Evolutionary conservation across 2,113 vertebrate species (phyloP).

Genomic region (Hyaena hyaena): DNA sequence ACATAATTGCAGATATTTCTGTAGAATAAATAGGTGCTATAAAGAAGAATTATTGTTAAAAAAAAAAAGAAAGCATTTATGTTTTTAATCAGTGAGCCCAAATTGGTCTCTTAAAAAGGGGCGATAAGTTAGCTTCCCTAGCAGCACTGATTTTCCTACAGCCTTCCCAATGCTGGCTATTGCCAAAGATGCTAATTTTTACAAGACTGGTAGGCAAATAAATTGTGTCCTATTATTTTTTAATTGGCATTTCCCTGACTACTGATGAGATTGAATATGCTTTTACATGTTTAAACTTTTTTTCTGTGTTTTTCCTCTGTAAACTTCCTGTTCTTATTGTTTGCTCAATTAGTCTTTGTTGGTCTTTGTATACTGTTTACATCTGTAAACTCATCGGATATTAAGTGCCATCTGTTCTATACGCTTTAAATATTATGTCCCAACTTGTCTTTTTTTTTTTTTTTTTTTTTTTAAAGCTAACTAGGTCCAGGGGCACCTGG

Average conservation of each 20-base stretch:
- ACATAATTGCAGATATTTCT: not conserved
- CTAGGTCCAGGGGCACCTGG: too few species aligned
- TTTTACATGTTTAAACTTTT: not conserved
- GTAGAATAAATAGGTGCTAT: not conserved
- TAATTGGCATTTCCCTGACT: not conserved
- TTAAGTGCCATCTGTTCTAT: not conserved
- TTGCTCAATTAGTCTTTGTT: not conserved
- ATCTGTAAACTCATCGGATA: not conserved
- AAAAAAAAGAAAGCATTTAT: not conserved
- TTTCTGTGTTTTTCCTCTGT: not conserved
- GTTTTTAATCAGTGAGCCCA: not conserved
- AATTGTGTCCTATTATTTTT: not conserved
- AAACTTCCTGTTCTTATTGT: not conserved
- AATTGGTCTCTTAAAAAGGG: not conserved
- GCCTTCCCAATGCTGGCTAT: not conserved
- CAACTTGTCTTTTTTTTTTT: not conserved
- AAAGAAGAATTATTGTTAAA: not conserved
- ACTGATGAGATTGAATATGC: not conserved
- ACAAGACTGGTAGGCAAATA: not conserved
- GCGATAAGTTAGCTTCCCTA: rapidly evolving
- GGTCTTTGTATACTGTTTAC: not conserved
- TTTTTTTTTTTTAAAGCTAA: too few species aligned
- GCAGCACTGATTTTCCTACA: rapidly evolving
- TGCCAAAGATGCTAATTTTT: not conserved
- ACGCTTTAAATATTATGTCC: not conserved